Percentiles rank a stretch among this genome's conserved stretches.
phyloP scores from a whole-genome alignment of 2,113 vertebrate genomes.

The Chloebia gouldiae region DNA sequence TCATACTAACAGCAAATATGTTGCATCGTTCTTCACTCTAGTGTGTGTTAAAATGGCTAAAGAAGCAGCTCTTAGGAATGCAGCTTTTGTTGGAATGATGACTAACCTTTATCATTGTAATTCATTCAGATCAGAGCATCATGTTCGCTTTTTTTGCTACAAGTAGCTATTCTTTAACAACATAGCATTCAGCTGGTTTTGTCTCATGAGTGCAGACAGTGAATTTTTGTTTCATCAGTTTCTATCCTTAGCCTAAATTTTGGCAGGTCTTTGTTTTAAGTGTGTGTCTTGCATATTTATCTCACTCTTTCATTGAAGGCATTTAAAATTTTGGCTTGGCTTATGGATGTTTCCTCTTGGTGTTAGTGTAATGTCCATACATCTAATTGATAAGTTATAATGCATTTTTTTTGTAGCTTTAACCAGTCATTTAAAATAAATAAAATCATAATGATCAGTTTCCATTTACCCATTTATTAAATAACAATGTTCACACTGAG shows the following conservation, averaged over 20 bases:
- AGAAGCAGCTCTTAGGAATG: background rate
- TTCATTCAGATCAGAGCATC: background rate
- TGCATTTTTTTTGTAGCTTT: conserved; percentile 72
- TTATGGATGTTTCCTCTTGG: conserved; percentile 55
- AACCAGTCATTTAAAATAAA: conserved; percentile 82
- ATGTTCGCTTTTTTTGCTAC: background rate
- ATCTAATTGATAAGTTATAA: conserved; percentile 77
- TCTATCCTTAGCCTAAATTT: conserved; percentile 3
- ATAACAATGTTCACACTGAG: conserved; percentile 78
- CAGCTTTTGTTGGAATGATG: background rate
- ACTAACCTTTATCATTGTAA: background rate
- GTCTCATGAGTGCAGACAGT: conserved; percentile 11
- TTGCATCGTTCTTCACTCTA: background rate
- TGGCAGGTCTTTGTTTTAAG: conserved; percentile 44
- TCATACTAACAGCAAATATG: background rate
- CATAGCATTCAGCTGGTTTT: conserved; percentile 1
- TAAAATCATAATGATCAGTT: conserved; percentile 83
- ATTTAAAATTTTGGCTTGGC: conserved; percentile 52
- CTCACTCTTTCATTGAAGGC: conserved; percentile 50
- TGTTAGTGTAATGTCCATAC: conserved; percentile 53
- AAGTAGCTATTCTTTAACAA: background rate
- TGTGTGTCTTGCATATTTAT: background rate
- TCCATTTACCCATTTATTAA: conserved; percentile 83
- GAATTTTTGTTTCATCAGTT: conserved; percentile 15
- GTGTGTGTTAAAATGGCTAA: background rate